phyloP scores from a whole-genome alignment of 1,140 invertebrate genomes.

The Calliopsis andreniformis region DNA sequence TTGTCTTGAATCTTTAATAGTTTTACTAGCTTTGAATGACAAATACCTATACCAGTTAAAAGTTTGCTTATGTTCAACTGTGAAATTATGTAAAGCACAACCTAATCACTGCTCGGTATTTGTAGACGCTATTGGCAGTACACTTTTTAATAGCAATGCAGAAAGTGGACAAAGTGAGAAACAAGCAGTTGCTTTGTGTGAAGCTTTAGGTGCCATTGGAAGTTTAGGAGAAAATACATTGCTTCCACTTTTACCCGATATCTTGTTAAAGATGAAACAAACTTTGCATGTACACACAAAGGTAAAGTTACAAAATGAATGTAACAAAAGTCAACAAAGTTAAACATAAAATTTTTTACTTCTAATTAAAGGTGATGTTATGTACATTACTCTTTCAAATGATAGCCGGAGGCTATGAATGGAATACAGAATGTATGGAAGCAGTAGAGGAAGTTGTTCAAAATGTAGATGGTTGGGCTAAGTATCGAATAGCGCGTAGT shows the following conservation, averaged over 20 bases:
- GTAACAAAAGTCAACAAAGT: neutral
- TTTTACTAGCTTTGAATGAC: constrained; percentile 83
- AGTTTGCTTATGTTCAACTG: constrained; percentile 86
- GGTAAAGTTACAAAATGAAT: constrained; percentile 52
- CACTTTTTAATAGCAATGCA: constrained; percentile 77
- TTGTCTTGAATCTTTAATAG: constrained; percentile 87
- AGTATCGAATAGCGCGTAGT: constrained; percentile 92
- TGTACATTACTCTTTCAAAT: constrained; percentile 93
- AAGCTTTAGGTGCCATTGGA: constrained; percentile 89
- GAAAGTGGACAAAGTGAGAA: constrained; percentile 72
- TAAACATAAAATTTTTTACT: constrained; percentile 31
- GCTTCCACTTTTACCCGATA: constrained; percentile 82
- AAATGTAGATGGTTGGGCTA: constrained; percentile 89
- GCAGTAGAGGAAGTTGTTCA: constrained; percentile 84
- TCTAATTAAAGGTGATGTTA: constrained; percentile 85
- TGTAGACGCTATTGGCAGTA: constrained; percentile 84
- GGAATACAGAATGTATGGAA: constrained; percentile 82
- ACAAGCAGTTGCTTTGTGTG: constrained; percentile 82
- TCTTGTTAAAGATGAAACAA: constrained; percentile 81
- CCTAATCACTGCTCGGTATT: constrained; percentile 84
- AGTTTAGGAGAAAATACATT: constrained; percentile 84
- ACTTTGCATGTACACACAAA: constrained; percentile 76
- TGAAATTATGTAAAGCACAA: constrained; percentile 85
- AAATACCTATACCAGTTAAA: constrained; percentile 84
- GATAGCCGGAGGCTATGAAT: constrained; percentile 84